Percentiles rank a stretch among this genome's conserved stretches.
Evolutionary conservation across 2,888 invertebrate species (phyloP).

Genomic region (Saturnia pavonia): DNA sequence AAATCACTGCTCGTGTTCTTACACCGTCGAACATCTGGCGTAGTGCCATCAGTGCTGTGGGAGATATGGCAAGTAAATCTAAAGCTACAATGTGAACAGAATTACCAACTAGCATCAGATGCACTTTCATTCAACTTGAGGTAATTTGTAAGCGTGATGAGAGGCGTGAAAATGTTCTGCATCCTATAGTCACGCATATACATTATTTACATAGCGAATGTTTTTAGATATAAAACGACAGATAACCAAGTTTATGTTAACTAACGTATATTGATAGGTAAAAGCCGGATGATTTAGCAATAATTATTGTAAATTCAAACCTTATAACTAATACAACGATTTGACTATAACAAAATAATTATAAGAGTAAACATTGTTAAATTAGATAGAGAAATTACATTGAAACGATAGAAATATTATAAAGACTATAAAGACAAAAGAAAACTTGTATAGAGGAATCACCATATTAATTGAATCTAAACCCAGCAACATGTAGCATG

Average conservation of each 20-base stretch:
- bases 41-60: constrained; percentile 20
- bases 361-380: too few relatives aligned
- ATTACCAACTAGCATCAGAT: constrained; percentile 42
- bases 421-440: too few relatives aligned
- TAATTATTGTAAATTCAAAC: not conserved
- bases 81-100: constrained; percentile 38
- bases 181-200: constrained; percentile 13
- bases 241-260: not conserved
- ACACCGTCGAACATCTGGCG: constrained; percentile 19
- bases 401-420: too few relatives aligned
- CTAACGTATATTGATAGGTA: not conserved
- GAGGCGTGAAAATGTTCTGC: constrained; percentile 19
- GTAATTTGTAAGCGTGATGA: constrained; percentile 25
- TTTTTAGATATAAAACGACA: constrained; percentile 2
- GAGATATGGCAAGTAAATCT: constrained; percentile 21
- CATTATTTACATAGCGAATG: constrained; percentile 18
- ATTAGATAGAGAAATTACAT: too few relatives aligned
- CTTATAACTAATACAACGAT: not conserved
- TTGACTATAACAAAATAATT: too few relatives aligned
- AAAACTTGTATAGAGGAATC: too few relatives aligned
- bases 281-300: not conserved
- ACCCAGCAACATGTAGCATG: too few relatives aligned
- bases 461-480: too few relatives aligned
- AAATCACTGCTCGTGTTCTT: not conserved
- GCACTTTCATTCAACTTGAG: constrained; percentile 47